Base-by-base conservation (phyloP, 2,797 vertebrate species). In the Typhlichthys eigenmanni region DNA sequence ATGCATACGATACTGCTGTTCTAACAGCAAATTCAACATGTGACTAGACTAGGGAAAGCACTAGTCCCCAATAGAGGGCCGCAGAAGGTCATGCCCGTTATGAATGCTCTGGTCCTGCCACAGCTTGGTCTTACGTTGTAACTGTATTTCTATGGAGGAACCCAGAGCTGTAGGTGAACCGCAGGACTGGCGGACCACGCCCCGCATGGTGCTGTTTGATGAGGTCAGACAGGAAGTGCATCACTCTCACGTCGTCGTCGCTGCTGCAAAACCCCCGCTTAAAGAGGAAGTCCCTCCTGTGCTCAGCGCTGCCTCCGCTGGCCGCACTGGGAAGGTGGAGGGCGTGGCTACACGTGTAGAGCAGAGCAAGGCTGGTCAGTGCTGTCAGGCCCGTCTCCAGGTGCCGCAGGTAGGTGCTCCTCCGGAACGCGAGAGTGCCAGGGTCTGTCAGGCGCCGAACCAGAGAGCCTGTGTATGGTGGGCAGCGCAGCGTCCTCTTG, bases 381-480 rank as follows among this genome's bases (percentile, higher is more conserved):
- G 91, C 93, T 0, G 92, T 92, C 71, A 98, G 92, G 84, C 94
- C 64, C 34, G 93, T 93, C 86, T 96, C 95, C 64, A 95, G 90
- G 1, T 98, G 95, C 91, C 94, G 91, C 77, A 93, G 94, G 88
- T 96, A 98, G 64, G 96, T 96, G 90, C 89, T 87, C 49, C 97
- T 96, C 0, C 92, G 90, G 64, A 92, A 91, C 87, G 95, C 94
- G 76, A 92, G 87, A 0, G 90, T 93, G 79, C 92, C 91, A 61
- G 95, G 94, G 59, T 95, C 89, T 0, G 94, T 94, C 83, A 99
- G 87, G 5, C 87, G 77, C 47, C 91, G 47, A 61, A 97, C 70
- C 24, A 98, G 68, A 0, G 81, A 79, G 47, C 97, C 96, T 4
- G 91, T 90, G 88, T 99, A 99, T 0, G 93, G 80, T 0, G 95